phyloP scores from a whole-genome alignment of 2,797 vertebrate genomes.

The Lates japonicus region DNA sequence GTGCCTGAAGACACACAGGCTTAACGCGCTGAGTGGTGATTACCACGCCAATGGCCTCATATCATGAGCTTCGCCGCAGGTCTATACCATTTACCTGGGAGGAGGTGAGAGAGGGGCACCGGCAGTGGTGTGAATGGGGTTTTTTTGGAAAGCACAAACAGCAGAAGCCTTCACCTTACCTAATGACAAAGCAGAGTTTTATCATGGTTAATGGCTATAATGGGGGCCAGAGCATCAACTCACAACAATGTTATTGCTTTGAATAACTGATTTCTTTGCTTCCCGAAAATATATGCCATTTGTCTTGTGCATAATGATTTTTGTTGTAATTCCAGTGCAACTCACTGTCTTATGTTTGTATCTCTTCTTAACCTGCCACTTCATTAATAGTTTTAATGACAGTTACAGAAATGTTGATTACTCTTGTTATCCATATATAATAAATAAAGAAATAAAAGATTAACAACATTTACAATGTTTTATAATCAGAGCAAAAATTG shows the following conservation, averaged over 20 bases:
- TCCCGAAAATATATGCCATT: background rate
- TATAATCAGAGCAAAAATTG: background rate
- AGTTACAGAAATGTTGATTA: background rate
- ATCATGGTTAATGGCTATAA: background rate
- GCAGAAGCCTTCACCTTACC: background rate
- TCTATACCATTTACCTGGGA: constrained; percentile 94
- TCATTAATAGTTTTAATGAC: too few species aligned
- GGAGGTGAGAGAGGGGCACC: background rate
- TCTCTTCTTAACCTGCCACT: background rate
- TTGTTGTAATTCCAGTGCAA: background rate
- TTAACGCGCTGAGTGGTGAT: constrained; percentile 92
- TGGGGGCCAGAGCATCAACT: background rate
- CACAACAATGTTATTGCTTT: background rate
- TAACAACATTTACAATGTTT: background rate
- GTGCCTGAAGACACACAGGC: constrained; percentile 91
- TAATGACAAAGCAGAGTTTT: background rate
- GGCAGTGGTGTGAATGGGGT: background rate
- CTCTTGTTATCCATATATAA: background rate
- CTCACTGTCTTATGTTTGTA: background rate
- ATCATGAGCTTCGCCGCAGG: constrained; percentile 94
- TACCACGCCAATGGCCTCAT: constrained; percentile 95
- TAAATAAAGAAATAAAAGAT: background rate
- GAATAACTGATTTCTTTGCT: background rate
- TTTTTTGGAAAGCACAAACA: background rate
- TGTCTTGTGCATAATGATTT: background rate